Conservation (phyloP, 2,113 vertebrate species). For the Poecile atricapillus region DNA sequence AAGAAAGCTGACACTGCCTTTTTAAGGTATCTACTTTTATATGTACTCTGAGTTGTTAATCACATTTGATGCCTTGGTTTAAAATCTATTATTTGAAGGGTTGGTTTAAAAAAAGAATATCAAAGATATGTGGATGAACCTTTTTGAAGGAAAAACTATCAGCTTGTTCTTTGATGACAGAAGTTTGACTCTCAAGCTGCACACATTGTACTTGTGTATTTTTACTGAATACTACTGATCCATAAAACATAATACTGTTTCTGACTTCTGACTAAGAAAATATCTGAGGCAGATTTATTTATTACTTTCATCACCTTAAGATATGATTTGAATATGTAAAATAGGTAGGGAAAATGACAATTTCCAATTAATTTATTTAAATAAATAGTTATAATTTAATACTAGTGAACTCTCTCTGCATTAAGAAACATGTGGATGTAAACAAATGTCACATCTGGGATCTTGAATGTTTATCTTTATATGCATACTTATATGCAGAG, state of each 20-base stretch:
- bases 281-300: neutral
- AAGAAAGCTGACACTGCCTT: neutral
- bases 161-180: neutral
- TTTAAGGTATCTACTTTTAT: neutral
- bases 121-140: neutral
- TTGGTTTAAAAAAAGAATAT: neutral
- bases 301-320: neutral
- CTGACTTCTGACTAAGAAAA: neutral
- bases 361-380: neutral
- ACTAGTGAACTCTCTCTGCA: neutral
- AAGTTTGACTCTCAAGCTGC: neutral
- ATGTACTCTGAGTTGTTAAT: neutral
- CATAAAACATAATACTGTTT: neutral
- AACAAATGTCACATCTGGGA: neutral
- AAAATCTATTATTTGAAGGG: neutral
- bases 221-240: neutral
- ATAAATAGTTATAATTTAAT: neutral
- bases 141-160: neutral
- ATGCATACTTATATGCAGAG: too few relatives aligned
- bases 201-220: neutral
- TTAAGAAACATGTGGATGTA: neutral
- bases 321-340: neutral
- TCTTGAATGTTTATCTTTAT: neutral
- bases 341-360: neutral
- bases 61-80: neutral